A percentile compares a stretch with the other conserved stretches of the same genome.
Evolutionary conservation across 2,797 vertebrate genomes (phyloP).

Genomic region (Capromys pilorides): DNA sequence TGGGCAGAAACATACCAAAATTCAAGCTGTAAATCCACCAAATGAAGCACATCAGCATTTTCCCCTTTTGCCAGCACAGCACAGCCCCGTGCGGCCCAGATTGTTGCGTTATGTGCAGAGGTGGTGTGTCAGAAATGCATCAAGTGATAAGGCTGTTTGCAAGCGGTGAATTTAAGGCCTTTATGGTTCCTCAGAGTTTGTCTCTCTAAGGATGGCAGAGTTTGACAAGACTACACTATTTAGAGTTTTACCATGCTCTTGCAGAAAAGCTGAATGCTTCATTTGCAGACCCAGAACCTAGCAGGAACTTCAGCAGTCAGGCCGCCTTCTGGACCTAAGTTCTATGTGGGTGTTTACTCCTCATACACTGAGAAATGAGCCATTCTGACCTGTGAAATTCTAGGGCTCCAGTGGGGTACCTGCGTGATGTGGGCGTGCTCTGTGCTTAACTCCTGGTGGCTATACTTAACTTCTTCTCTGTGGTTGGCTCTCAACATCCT

Average conservation of each 20-base stretch:
- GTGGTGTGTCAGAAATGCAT: slow-evolving; percentile 45
- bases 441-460: not conserved
- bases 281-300: slow-evolving; percentile 59
- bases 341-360: not conserved
- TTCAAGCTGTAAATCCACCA: slow-evolving; percentile 27
- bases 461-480: not conserved
- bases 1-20: slow-evolving; percentile 53
- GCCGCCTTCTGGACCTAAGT: not conserved
- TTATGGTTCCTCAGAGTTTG: slow-evolving; percentile 50
- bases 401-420: not conserved
- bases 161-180: slow-evolving; percentile 56
- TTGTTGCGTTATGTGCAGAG: not conserved
- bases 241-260: slow-evolving; percentile 21
- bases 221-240: slow-evolving; percentile 62
- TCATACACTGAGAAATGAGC: not conserved
- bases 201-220: slow-evolving; percentile 46
- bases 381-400: not conserved
- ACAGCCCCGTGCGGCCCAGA: not conserved
- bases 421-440: not conserved
- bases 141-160: slow-evolving; percentile 51
- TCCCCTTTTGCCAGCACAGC: slow-evolving; percentile 5
- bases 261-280: slow-evolving; percentile 56
- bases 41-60: slow-evolving; percentile 34
- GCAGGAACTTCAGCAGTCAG: slow-evolving; percentile 2
- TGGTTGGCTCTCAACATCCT: not conserved